Evolutionary conservation across 2,888 invertebrate species (phyloP), one percentile per base, ranked within the genome.

Genomic region (Prosapia bicincta): DNA sequence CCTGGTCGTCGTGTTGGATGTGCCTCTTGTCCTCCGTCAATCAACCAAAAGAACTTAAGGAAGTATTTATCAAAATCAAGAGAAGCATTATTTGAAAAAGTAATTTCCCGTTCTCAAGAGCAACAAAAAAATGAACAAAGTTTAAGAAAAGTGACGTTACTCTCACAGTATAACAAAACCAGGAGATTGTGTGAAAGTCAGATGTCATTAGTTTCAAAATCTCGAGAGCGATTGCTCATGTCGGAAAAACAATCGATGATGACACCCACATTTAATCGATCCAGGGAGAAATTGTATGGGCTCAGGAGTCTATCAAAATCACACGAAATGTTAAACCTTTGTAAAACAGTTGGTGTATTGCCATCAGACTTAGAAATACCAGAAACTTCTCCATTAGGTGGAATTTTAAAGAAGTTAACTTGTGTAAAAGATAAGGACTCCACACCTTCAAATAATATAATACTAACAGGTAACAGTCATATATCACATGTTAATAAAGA

Each of bases 11-110:
- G 81, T 9, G 72, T 79, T 7, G 81, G 81, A 0, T 81, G 81
- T 69, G 78, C 80, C 1, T 78, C 81, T n/a, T 81, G 81, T 66
- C 78, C 78, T 9, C 76, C 79, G 0, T 67, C 71, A 32, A 75
- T 65, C 71, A 73, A 70, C 75, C 76, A 79, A 70, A 84, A 83
- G 6, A 84, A 85, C 78, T 82, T 86, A 10, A 83, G 86, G 38
- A 83, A 84, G 75, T 87, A 87, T 78, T 80, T 88, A 74, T 87
- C 87, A 32, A 88, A 87, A 79, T 87, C 87, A 0, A 83, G 88
- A 2, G 88, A 88, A 78, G 86, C 87, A 1, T 82, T 88, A 30
- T 84, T 87, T 67, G 87, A 88, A 75, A 0, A 79, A 70, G 86
- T 87, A 0, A 85, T 86, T 20, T 84, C 85, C 66, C 83, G 81